A percentile compares a stretch with the other conserved stretches of the same genome.
Evolutionary conservation across 2,113 vertebrate genomes (phyloP).

Genomic region (Amphilophus citrinellus): DNA sequence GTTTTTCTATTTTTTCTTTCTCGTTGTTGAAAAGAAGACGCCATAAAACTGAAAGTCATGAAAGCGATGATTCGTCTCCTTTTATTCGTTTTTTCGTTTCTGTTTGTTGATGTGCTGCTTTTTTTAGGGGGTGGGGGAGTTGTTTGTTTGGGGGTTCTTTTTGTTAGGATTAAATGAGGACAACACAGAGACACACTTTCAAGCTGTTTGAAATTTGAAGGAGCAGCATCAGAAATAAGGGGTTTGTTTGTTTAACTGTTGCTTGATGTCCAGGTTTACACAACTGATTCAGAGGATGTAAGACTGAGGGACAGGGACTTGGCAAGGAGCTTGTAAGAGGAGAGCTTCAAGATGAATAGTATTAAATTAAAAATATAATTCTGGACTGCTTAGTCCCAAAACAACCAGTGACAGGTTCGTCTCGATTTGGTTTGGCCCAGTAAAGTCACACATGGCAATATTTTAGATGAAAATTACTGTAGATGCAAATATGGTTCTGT

Average conservation of each 20-base stretch:
- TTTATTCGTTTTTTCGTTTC: background rate
- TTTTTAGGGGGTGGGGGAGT: no score
- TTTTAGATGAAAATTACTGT: background rate
- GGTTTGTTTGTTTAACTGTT: no score
- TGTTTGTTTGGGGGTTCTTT: background rate
- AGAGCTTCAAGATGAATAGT: no score
- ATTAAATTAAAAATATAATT: no score
- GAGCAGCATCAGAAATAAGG: background rate
- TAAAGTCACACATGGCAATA: background rate
- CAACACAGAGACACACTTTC: background rate
- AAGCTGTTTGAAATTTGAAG: slow-evolving; percentile 8
- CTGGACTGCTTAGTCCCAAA: no score
- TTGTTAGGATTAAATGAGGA: background rate
- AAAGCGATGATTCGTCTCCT: background rate
- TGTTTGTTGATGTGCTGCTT: background rate
- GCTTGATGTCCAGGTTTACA: no score
- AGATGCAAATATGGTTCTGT: background rate
- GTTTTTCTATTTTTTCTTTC: background rate
- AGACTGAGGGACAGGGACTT: background rate
- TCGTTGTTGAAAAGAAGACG: background rate
- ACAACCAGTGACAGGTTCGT: no score
- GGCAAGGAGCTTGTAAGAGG: background rate
- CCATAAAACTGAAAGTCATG: background rate
- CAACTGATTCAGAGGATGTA: background rate
- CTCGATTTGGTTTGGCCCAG: background rate